Evolutionary conservation across 2,888 invertebrate genomes (phyloP).

Genomic region (Actias luna): DNA sequence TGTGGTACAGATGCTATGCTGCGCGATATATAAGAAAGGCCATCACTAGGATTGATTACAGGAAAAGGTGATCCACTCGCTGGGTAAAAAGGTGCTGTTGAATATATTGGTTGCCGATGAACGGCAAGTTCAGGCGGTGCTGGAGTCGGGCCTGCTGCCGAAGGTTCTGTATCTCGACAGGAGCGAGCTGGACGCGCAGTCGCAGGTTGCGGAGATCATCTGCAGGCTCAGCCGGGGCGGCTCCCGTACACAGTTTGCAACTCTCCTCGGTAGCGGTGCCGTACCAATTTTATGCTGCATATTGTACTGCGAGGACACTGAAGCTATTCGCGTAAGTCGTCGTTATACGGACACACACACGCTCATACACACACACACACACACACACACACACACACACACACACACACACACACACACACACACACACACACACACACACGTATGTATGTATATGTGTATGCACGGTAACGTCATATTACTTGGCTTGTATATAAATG

Average conservation of each 20-base stretch:
- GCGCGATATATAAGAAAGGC: no score
- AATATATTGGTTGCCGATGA: constrained; percentile 99
- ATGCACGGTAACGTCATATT: no score
- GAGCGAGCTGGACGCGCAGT: constrained; percentile 99
- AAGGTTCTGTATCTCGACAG: constrained; percentile 95
- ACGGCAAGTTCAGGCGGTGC: constrained; percentile 97
- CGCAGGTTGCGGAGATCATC: constrained; percentile 99
- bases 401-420: no score
- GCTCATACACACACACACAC: no score
- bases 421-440: no score
- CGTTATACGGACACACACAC: no score
- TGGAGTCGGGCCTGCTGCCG: constrained; percentile 95
- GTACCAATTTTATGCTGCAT: constrained; percentile 98
- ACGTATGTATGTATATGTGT: no score
- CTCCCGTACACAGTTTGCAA: constrained; percentile 94
- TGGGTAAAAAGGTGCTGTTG: constrained; percentile 99
- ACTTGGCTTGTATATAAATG: no score
- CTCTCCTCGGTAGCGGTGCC: constrained; percentile 94
- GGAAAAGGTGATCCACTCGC: constrained; percentile 99
- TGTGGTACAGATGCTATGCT: no score
- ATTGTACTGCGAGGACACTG: constrained; percentile 96
- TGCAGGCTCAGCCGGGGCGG: constrained; percentile 99
- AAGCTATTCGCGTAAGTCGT: constrained; percentile 86
- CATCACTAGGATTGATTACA: no score
- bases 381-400: no score